These are phyloP conservation scores for Anarsia innoxiella DNA, from an alignment of 2,888 invertebrate genomes.

Conservation along the genomic window DNA sequence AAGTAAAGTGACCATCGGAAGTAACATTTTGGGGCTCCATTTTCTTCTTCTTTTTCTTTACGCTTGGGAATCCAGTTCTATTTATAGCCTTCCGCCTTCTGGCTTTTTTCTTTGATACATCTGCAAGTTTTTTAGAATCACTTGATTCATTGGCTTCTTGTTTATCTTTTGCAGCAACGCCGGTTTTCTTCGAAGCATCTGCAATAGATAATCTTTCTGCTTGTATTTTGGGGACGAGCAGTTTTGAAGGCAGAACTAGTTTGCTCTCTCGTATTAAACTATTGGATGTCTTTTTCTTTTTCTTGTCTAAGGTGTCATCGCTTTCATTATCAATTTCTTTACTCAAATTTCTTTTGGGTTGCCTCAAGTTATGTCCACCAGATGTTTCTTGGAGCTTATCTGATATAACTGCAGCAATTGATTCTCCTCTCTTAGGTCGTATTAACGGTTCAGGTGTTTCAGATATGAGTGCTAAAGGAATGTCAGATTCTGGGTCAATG, in stretches of 20 bases:
- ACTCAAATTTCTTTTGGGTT: conserved; percentile 56
- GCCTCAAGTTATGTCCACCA: conserved; percentile 62
- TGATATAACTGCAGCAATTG: conserved; percentile 64
- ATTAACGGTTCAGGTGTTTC: conserved; percentile 57
- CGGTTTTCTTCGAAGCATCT: conserved; percentile 42
- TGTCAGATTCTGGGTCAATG: conserved; percentile 62
- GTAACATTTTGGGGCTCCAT: conserved; percentile 39
- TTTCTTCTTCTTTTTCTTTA: conserved; percentile 88
- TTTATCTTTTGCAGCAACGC: conserved; percentile 38
- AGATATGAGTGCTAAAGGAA: conserved; percentile 56
- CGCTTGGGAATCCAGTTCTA: conserved; percentile 90
- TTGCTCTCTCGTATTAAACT: conserved; percentile 66
- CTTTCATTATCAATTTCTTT: conserved; percentile 51
- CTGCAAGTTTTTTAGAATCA: conserved; percentile 37
- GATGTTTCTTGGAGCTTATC: conserved; percentile 67
- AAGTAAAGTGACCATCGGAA: conserved; percentile 54
- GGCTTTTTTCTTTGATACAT: conserved; percentile 57
- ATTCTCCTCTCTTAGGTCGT: conserved; percentile 61
- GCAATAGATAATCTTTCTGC: conserved; percentile 47
- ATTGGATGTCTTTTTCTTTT: conserved; percentile 58
- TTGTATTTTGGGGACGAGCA: conserved; percentile 56
- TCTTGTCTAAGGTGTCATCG: conserved; percentile 55
- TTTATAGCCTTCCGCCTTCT: conserved; percentile 87
- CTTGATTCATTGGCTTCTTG: conserved; percentile 34
- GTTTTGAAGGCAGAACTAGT: conserved; percentile 56